A percentile compares a stretch with the other conserved stretches of the same genome.
phyloP scores from a whole-genome alignment of 2,113 vertebrate genomes.

The zebrafish (Danio rerio) region DNA sequence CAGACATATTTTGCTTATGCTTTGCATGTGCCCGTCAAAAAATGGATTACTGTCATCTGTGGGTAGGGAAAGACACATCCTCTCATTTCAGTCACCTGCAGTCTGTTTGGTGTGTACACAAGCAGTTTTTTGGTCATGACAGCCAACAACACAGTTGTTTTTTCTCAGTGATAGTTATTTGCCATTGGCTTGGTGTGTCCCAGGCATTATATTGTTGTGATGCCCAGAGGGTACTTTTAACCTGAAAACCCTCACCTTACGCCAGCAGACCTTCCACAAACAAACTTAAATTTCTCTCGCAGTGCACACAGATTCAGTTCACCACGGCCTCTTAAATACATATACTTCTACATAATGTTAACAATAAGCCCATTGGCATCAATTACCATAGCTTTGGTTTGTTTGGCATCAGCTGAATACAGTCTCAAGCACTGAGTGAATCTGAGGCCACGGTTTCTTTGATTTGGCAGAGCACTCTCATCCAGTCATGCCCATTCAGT shows the following conservation, averaged over 20 bases:
- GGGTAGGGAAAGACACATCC: too few relatives aligned
- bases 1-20: too few relatives aligned
- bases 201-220: too few relatives aligned
- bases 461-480: constrained; percentile 15
- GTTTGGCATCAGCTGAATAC: constrained; percentile 20
- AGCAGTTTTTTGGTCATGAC: too few relatives aligned
- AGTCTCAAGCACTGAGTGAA: constrained; percentile 9
- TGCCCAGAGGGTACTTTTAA: background rate
- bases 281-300: background rate
- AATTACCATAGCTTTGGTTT: background rate
- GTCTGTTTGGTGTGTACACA: too few relatives aligned
- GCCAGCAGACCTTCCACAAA: too few relatives aligned
- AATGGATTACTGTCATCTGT: too few relatives aligned
- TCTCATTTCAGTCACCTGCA: too few relatives aligned
- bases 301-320: background rate
- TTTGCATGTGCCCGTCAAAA: too few relatives aligned
- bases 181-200: too few relatives aligned
- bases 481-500: constrained; percentile 11
- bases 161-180: too few relatives aligned
- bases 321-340: background rate
- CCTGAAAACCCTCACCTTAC: background rate
- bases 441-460: constrained; percentile 11
- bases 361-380: background rate
- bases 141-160: too few relatives aligned
- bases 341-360: background rate